Conservation (phyloP, 2,113 vertebrate genomes). For the Chloropsis cyanopogon region DNA sequence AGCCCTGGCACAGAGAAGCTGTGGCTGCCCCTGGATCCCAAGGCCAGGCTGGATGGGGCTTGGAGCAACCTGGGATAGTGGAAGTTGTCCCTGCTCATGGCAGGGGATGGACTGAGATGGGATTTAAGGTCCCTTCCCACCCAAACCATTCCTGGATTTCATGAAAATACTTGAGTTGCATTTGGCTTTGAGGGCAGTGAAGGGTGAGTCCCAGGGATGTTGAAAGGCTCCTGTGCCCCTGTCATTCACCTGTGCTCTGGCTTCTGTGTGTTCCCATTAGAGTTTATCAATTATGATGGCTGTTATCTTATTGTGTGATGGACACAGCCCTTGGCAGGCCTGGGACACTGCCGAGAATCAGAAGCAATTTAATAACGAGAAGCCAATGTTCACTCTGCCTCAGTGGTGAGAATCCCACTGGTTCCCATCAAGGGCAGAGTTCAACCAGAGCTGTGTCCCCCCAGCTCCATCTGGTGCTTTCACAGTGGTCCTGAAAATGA, state of each 20-base stretch:
- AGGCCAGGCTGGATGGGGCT: accelerated
- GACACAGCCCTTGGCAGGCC: background rate
- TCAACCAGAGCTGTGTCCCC: accelerated
- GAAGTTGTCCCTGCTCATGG: background rate
- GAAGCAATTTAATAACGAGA: slow-evolving; percentile 6
- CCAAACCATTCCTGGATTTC: background rate
- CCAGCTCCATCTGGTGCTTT: background rate
- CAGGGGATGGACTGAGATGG: background rate
- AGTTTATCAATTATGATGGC: slow-evolving; percentile 36
- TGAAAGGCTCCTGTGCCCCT: background rate
- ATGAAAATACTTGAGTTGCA: background rate
- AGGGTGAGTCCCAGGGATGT: background rate
- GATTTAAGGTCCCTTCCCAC: background rate
- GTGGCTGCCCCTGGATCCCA: background rate
- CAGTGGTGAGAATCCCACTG: background rate
- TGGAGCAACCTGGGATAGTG: accelerated
- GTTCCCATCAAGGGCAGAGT: background rate
- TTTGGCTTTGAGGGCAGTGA: background rate
- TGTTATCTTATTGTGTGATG: slow-evolving; percentile 7
- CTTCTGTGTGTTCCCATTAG: slow-evolving; percentile 37
- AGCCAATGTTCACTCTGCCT: background rate
- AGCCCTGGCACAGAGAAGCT: background rate
- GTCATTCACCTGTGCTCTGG: slow-evolving; percentile 28
- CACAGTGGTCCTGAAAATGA: background rate
- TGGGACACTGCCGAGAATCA: slow-evolving; percentile 3